Evolutionary conservation across 2,797 vertebrate species (phyloP).

Genomic region (Microctenopoma stevenorrisi): DNA sequence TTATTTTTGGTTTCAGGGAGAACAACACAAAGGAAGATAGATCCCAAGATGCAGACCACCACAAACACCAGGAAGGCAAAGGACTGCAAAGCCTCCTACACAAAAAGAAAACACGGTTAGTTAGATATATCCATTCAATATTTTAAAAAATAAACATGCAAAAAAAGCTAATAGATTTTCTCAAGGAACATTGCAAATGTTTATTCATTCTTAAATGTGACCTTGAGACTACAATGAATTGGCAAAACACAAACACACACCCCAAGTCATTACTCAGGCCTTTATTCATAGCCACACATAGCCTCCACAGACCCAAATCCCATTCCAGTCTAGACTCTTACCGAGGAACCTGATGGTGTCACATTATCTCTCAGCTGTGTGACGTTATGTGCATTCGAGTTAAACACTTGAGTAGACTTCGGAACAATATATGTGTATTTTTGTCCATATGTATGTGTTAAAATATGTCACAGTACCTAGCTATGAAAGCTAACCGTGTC

Average conservation of each 20-base stretch:
- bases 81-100: conserved; percentile 85
- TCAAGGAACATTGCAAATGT: not conserved
- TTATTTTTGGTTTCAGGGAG: conserved; percentile 97
- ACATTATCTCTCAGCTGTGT: not conserved
- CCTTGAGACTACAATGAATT: not conserved
- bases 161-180: too few relatives aligned
- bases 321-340: conserved; percentile 17
- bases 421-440: conserved; percentile 5
- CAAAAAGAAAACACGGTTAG: conserved; percentile 41
- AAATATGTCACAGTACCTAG: not conserved
- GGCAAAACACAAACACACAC: not conserved
- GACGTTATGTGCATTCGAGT: not conserved
- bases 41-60: conserved; percentile 83
- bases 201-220: too few relatives aligned
- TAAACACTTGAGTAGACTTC: conserved; percentile 7
- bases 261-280: not conserved
- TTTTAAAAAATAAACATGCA: not conserved
- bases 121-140: not conserved
- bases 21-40: conserved; percentile 86
- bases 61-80: conserved; percentile 93
- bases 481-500: conserved; percentile 59
- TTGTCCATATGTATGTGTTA: conserved; percentile 10
- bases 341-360: conserved; percentile 4
- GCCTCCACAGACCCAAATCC: conserved; percentile 23
- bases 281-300: too few relatives aligned